Base-by-base conservation (phyloP, 2,888 invertebrate genomes). In the Callyntrura guangdongensis region DNA sequence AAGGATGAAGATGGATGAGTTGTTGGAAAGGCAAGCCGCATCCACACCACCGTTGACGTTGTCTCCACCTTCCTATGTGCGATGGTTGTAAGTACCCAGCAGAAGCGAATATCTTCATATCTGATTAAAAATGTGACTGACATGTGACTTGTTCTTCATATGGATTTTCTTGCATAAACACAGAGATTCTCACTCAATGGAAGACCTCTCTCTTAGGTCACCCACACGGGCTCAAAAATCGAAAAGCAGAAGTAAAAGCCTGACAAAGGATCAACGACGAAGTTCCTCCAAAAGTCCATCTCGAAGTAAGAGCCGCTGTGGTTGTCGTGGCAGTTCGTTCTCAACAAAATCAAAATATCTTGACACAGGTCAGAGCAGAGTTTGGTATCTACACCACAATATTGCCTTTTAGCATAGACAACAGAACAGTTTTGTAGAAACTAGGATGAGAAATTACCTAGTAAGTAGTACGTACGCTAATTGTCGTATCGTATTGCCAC, bases 301-400 rank as follows among this genome's bases (percentile, higher is more conserved):
- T 2, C 56, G 93, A 77, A 92, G 92, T 88, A 93, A 93, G 81
- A 93, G 92, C 77, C 91, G 92, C 20, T 56, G 53, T 9, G 45
- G 17, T 25, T 74, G 27, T 12, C 20, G 5, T 8, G 88, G 74
- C 17, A 92, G 92, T n/a, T 91, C 89, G 69, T 14, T 14, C 36
- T 49, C 45, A 64, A 72, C 87, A 53, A 92, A 91, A 77, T 45
- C 72, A 20, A 93, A 92, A 92, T 92, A 93, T 90, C n/a, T n/a
- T n/a, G 90, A 92, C 61, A 91, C 92, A 85, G 59, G 81, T 81
- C 83, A 67, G 83, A 83, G 36, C 69, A 72, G 69, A 72, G 69
- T 36, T 72, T 1, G 36, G 5, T 72, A 45, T 2, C 36, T n/a
- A 36, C 36, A 14, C n/a, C 14, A 8, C 5, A 47, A 47, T 8